Evolutionary conservation across 2,888 invertebrate genomes (phyloP), one percentile per base, ranked within the genome.

Genomic region (Limnephilus auricula): DNA sequence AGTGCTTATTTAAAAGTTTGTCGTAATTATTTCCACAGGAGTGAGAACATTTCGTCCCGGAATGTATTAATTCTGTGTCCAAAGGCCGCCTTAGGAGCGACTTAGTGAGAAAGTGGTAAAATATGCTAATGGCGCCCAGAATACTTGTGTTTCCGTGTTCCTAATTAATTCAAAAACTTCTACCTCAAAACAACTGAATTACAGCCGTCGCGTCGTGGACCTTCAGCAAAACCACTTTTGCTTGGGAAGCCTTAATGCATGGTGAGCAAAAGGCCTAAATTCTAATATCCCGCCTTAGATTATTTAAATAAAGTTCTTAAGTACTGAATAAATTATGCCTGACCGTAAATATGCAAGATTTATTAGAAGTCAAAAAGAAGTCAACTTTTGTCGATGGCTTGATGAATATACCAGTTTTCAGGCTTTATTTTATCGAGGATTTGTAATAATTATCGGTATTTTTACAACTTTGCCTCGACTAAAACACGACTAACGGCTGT

Each of bases 151-250:
- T 84, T 82, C 84, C 91, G 78, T 91, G 91, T 91, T 89, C 80
- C 85, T 91, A 91, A 91, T 91, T 91, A 91, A 91, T 89, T 84
- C 89, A 32, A 65, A 85, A 84, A 84, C 91, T 90, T 90, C 88
- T 65, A 82, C 82, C 87, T 88, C 87, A 88, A 88, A 88, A 88
- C 87, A 89, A 79, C 89, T 79, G 80, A 79, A 89, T 88, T 88
- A 88, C 87, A 65, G 78, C 87, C 87, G 25, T n/a, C 37, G 78
- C 87, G 12, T n/a, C 37, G 78, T 40, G 79, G 79, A 78, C 87
- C 37, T 88, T 34, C 32, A 87, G 31, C 87, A 5, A 78, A 79
- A 45, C 15, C 87, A 78, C 18, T 78, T 78, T 87, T 87, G 32
- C 30, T n/a, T 34, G 5, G 34, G 6, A 78, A 88, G 25, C 65